Base-by-base conservation (phyloP, 2,797 vertebrate species). In the Tamandua tetradactyla region DNA sequence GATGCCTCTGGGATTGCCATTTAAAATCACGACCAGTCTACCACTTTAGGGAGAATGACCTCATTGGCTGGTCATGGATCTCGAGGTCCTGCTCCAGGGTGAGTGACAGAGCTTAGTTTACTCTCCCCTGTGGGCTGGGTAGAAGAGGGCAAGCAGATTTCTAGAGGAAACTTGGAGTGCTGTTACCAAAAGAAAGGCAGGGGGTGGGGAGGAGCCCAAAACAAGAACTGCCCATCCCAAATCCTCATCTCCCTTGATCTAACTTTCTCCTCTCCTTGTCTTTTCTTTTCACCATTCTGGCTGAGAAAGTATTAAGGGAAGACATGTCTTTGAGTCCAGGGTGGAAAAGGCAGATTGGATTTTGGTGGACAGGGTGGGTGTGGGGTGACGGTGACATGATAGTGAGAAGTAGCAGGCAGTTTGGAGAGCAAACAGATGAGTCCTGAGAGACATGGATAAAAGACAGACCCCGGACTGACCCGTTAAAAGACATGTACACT, bases 341-440 rank as follows among this genome's bases (percentile, higher is more conserved):
- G 62, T 69, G 37, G 7, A 76, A 74, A 76, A n/a, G 76, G 40
- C 37, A 62, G 93, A 80, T 61, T 27, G 27, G 75, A 49, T 80
- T 68, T 94, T 87, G 35, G 32, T 7, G 59, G 23, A n/a, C 14
- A 8, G 49, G n/a, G 17, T 8, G 64, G 17, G 37, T 11, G 0
- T 0, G 25, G 37, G 66, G 7, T 62, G 81, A 68, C 17, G 1
- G 13, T 61, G 68, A 23, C 32, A 0, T 2, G 12, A 18, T n/a
- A 47, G 55, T 1, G 30, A 66, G 35, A 10, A 3, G 18, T 2
- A 32, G 3, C 5, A 18, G 66, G 25, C 23, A 44, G 42, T 40
- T 47, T 2, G 1, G n/a, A 42, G 75, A 35, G 55, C 47, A 10
- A 0, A 1, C n/a, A 0, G 0, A 0, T 40, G 62, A 42, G 32